These are phyloP conservation scores for Avahi laniger DNA, from an alignment of 2,797 vertebrate species.

Conservation along the genomic window DNA sequence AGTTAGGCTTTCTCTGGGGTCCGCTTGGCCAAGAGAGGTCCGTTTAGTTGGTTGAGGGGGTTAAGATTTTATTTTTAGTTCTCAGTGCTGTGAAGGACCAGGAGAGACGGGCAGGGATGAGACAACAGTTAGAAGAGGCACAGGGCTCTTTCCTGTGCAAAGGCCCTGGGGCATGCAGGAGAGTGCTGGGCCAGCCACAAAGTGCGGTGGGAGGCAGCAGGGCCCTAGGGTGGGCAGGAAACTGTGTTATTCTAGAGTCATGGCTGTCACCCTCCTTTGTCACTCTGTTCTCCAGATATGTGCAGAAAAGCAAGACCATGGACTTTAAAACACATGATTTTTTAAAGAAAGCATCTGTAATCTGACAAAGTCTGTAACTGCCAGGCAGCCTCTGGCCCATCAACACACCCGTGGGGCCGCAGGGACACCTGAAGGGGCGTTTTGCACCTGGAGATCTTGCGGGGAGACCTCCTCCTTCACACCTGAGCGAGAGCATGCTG, in stretches of 20 bases:
- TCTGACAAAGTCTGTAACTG: neutral
- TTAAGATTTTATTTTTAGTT: neutral
- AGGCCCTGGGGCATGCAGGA: neutral
- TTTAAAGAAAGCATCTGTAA: neutral
- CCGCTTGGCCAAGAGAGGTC: neutral
- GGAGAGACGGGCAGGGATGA: neutral
- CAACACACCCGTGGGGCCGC: fast-evolving
- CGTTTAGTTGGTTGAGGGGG: neutral
- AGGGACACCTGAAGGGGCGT: neutral
- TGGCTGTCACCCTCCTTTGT: neutral
- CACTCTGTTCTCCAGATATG: neutral
- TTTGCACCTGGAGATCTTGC: neutral
- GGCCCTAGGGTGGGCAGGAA: neutral
- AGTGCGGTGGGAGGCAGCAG: neutral
- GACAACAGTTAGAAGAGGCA: neutral
- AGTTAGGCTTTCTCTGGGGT: neutral
- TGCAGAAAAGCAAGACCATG: neutral
- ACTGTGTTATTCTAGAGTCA: neutral
- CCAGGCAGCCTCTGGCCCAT: neutral
- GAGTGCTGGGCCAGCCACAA: neutral
- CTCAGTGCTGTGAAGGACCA: neutral
- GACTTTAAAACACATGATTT: neutral
- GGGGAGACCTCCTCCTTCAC: neutral
- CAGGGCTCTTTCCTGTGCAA: neutral
- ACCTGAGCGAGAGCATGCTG: neutral